Evolutionary conservation across 2,888 invertebrate genomes (phyloP).

Genomic region (Yponomeuta malinellus): DNA sequence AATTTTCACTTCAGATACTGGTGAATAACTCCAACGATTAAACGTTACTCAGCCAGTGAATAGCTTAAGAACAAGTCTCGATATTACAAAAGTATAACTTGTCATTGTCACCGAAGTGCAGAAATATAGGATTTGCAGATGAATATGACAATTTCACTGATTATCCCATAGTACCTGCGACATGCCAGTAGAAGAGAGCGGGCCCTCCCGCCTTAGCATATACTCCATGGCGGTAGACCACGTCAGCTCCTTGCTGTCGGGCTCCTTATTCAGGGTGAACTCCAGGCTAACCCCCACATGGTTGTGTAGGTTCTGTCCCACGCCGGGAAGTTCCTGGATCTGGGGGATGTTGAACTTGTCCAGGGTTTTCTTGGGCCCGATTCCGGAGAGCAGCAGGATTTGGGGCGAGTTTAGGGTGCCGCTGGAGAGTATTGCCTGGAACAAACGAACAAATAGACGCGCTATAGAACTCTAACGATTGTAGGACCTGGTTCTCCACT

Average conservation of each 20-base stretch:
- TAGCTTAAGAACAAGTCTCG: too few species aligned
- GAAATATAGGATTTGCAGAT: too few species aligned
- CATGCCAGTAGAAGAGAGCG: constrained; percentile 79
- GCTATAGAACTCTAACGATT: neutral
- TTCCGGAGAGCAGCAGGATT: constrained; percentile 79
- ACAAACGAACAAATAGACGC: constrained; percentile 20
- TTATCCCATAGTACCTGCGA: constrained; percentile 67
- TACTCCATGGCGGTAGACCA: constrained; percentile 80
- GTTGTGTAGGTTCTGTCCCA: constrained; percentile 81
- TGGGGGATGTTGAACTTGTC: constrained; percentile 75
- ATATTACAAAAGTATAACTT: too few species aligned
- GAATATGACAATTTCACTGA: neutral
- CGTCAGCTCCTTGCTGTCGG: constrained; percentile 71
- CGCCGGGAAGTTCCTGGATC: constrained; percentile 79
- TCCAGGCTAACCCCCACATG: constrained; percentile 78
- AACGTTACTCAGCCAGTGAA: too few species aligned
- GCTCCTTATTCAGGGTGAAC: constrained; percentile 70
- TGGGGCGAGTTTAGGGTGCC: constrained; percentile 82
- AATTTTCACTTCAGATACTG: too few species aligned
- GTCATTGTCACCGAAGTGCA: neutral
- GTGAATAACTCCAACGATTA: too few species aligned
- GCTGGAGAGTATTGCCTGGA: constrained; percentile 74
- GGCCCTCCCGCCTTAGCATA: constrained; percentile 75
- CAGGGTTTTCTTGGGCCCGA: constrained; percentile 78
- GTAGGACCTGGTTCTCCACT: neutral